These are phyloP conservation scores for Chloropsis cyanopogon DNA, from an alignment of 2,113 vertebrate genomes.

Conservation along the genomic window DNA sequence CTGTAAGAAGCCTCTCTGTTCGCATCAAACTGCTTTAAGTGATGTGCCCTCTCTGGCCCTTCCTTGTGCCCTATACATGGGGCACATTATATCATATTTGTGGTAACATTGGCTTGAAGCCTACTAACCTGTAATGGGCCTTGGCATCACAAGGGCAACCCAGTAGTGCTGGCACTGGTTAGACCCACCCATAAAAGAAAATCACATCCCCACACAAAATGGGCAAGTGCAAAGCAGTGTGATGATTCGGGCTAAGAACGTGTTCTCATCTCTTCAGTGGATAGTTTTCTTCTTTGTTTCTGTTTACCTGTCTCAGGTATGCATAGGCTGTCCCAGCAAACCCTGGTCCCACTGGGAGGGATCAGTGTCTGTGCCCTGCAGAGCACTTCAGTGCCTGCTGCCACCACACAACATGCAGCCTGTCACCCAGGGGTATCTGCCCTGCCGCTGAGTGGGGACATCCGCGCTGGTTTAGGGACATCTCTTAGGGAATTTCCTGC, in stretches of 20 bases:
- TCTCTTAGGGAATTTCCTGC: neutral
- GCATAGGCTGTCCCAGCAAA: neutral
- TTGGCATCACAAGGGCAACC: neutral
- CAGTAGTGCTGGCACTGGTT: neutral
- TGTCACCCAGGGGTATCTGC: neutral
- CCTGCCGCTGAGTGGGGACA: neutral
- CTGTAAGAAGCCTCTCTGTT: neutral
- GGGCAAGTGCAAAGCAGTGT: neutral
- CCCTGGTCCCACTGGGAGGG: neutral
- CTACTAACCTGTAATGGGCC: neutral
- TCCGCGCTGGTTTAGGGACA: rapidly evolving
- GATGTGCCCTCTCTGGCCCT: neutral
- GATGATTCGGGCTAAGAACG: neutral
- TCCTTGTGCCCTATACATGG: neutral
- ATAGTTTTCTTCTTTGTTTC: neutral
- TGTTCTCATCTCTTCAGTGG: neutral
- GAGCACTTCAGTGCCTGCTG: neutral
- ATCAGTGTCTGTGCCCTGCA: too few relatives aligned
- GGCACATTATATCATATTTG: neutral
- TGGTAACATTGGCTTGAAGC: neutral
- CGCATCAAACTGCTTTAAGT: neutral
- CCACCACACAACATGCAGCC: rapidly evolving
- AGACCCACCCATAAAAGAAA: neutral
- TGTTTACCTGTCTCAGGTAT: neutral
- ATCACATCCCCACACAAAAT: neutral